Percentiles rank a stretch among this genome's conserved stretches.
Evolutionary conservation across 2,113 vertebrate species (phyloP).

Genomic region (Morone chrysops): DNA sequence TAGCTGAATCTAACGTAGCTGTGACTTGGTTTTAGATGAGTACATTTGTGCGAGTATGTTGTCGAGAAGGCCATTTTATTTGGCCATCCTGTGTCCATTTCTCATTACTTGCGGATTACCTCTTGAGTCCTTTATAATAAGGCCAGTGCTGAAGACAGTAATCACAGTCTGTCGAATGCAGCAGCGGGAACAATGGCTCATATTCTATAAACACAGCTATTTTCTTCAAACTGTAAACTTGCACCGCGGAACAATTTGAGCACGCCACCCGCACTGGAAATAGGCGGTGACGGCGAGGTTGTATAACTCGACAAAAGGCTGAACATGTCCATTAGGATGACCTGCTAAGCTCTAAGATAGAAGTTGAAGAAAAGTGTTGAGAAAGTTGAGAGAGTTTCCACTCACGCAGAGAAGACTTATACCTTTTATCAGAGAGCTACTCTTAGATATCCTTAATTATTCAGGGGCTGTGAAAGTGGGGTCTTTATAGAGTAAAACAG

Average conservation of each 20-base stretch:
- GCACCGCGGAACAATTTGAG: constrained; percentile 5
- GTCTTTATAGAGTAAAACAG: constrained; percentile 64
- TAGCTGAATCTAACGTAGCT: constrained; percentile 22
- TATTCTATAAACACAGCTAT: constrained; percentile 27
- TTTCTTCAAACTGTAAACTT: constrained; percentile 25
- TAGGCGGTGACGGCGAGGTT: not conserved
- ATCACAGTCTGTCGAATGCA: constrained; percentile 53
- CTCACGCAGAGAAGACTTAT: constrained; percentile 32
- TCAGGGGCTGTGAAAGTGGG: constrained; percentile 59
- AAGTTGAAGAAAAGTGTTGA: constrained; percentile 19
- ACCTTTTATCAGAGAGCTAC: constrained; percentile 63
- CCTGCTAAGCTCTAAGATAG: constrained; percentile 14
- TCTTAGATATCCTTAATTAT: constrained; percentile 72
- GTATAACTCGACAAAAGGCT: constrained; percentile 7
- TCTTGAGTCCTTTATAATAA: constrained; percentile 61
- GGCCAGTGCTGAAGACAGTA: constrained; percentile 38
- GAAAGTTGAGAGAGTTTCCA: constrained; percentile 34
- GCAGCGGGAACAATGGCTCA: constrained; percentile 7
- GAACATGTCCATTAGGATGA: constrained; percentile 35
- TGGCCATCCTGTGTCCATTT: constrained; percentile 56
- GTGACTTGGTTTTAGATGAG: constrained; percentile 48
- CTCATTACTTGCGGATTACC: constrained; percentile 71
- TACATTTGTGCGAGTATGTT: constrained; percentile 15
- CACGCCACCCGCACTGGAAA: constrained; percentile 8
- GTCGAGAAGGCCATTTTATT: constrained; percentile 55